Evolutionary conservation across 2,888 invertebrate species (phyloP), one percentile per base, ranked within the genome.

Genomic region (Cephus runcator): DNA sequence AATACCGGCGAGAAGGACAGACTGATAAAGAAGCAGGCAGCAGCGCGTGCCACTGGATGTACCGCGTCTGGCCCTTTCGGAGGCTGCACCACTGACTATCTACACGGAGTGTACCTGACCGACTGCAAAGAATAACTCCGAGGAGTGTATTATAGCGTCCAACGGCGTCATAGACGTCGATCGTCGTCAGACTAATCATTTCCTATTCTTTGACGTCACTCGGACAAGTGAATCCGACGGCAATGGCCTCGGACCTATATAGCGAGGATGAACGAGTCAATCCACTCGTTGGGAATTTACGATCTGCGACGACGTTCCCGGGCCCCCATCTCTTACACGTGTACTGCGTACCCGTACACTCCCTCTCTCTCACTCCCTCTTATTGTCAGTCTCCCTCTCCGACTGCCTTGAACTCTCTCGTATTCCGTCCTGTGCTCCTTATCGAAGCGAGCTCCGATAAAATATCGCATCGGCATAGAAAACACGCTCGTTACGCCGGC

Each of bases 401-500:
- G 23, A 9, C 56, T 56, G 23, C 56, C 56, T 56, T 56, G 56
- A 56, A 56, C 56, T 56, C 40, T 40, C 56, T 56, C 23, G 56
- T 56, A 56, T 23, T 56, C 56, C 23, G 56, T 56, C 56, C 56
- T 56, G 56, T 23, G 56, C 56, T 23, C 56, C 56, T 56, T 56
- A 56, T 56, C 56, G 56, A 56, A 56, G 56, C 56, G 9, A 9
- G 23, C 23, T 4, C 75, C 40, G 56, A 73, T 78, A 73, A 78
- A 78, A 78, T 73, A 78, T 76, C 71, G 75, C 75, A 73, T 76
- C 75, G 75, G 56, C 23, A 76, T 76, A 79, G 73, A 73, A 30
- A 76, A 76, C 73, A 74, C 68, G 76, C 76, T 79, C 81, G 82
- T 83, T 80, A 86, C 85, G 85, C 85, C 83, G 78, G 79, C 78